phyloP scores from a whole-genome alignment of 2,113 vertebrate genomes.

The Gorsachius goisagi region DNA sequence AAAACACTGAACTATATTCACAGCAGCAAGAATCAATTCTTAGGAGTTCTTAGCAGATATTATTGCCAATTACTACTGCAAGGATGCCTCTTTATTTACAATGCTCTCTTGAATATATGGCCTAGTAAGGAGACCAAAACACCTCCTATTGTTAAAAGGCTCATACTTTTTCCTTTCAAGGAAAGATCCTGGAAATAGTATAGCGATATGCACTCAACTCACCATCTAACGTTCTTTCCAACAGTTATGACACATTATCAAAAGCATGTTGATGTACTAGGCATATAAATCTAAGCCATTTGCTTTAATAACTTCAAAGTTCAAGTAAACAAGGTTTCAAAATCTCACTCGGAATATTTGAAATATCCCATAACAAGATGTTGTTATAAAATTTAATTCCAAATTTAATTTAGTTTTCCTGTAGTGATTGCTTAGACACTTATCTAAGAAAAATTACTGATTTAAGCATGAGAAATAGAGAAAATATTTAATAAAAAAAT shows the following conservation, averaged over 20 bases:
- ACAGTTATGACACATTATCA: not conserved
- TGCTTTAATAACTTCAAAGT: not conserved
- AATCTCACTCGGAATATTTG: not conserved
- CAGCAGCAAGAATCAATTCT: not conserved
- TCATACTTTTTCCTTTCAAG: not conserved
- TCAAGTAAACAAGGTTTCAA: not conserved
- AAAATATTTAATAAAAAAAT: not conserved
- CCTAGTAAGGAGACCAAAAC: not conserved
- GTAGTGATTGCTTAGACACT: not conserved
- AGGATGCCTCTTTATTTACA: not conserved
- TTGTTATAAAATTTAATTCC: not conserved
- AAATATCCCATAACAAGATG: not conserved
- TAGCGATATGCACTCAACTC: not conserved
- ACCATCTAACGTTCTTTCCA: not conserved
- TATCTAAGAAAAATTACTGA: not conserved
- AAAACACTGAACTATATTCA: not conserved
- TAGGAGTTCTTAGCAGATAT: not conserved
- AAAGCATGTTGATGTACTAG: not conserved
- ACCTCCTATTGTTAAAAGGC: not conserved
- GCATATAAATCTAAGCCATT: not conserved
- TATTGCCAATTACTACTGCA: not conserved
- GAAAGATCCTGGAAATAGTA: not conserved
- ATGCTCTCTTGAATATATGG: not conserved
- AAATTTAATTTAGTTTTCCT: not conserved
- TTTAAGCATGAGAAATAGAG: not conserved